Conservation (phyloP, 2,797 vertebrate genomes). For the Coranthus polyacanthus region DNA sequence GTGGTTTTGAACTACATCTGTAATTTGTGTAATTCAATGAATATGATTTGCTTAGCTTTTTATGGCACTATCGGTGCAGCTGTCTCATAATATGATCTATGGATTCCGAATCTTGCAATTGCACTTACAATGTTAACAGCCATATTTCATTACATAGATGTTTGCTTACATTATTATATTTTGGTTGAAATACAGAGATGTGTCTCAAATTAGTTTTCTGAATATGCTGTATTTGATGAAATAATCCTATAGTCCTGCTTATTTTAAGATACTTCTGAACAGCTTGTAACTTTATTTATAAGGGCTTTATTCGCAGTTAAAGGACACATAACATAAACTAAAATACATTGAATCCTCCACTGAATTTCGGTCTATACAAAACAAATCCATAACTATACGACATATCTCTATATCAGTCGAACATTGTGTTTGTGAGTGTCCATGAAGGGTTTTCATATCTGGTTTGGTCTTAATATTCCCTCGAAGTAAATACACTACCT, state of each 20-base stretch:
- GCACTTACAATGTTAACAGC: constrained; percentile 57
- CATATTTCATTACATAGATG: constrained; percentile 57
- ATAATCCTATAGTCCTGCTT: constrained; percentile 21
- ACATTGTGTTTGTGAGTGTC: too few species aligned
- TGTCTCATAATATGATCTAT: constrained; percentile 71
- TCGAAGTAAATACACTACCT: constrained; percentile 52
- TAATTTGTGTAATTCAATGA: constrained; percentile 81
- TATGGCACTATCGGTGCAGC: constrained; percentile 61
- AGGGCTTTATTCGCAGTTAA: not conserved
- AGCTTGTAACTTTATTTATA: not conserved
- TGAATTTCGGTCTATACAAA: not conserved
- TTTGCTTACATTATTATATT: constrained; percentile 61
- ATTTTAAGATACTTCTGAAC: constrained; percentile 23
- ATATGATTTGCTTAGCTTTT: constrained; percentile 73
- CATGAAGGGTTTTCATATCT: constrained; percentile 5
- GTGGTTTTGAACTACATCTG: constrained; percentile 80
- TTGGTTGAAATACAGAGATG: constrained; percentile 45
- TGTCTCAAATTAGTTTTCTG: constrained; percentile 34
- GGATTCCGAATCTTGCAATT: constrained; percentile 59
- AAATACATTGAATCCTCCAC: not conserved
- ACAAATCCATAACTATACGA: too few species aligned
- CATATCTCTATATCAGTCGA: too few species aligned
- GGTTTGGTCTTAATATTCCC: constrained; percentile 64
- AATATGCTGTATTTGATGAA: constrained; percentile 31
- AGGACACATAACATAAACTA: not conserved